Conservation (phyloP, 2,113 vertebrate species). For the Sylvietta virens region DNA sequence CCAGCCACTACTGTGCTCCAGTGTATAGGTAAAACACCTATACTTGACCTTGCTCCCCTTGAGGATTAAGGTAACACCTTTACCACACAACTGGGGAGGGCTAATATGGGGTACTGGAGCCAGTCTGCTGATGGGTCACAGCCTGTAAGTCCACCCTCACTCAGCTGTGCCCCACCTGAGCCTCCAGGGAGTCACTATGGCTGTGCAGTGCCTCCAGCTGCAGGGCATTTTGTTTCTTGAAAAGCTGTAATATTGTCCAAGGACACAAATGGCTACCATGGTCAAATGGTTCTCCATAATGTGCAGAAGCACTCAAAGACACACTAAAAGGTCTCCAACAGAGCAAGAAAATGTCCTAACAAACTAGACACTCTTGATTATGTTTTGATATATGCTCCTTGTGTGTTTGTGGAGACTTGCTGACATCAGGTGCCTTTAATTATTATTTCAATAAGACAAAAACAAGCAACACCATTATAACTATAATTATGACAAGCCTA, state of each 20-base stretch:
- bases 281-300: neutral
- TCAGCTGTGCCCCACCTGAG: neutral
- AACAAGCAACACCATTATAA: neutral
- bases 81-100: neutral
- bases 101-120: neutral
- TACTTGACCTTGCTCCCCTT: neutral
- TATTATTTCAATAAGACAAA: neutral
- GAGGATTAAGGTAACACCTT: neutral
- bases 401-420: neutral
- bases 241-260: neutral
- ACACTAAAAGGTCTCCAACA: neutral
- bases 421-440: neutral
- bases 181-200: neutral
- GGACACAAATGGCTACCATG: neutral
- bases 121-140: neutral
- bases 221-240: neutral
- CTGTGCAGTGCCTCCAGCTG: neutral
- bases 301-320: rapidly evolving
- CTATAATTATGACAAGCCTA: neutral
- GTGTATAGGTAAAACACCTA: neutral
- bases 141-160: neutral
- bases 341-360: neutral
- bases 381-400: neutral
- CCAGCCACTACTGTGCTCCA: neutral
- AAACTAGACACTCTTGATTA: neutral